Base-by-base conservation (phyloP, 2,888 invertebrate species). In the Ischnura elegans region DNA sequence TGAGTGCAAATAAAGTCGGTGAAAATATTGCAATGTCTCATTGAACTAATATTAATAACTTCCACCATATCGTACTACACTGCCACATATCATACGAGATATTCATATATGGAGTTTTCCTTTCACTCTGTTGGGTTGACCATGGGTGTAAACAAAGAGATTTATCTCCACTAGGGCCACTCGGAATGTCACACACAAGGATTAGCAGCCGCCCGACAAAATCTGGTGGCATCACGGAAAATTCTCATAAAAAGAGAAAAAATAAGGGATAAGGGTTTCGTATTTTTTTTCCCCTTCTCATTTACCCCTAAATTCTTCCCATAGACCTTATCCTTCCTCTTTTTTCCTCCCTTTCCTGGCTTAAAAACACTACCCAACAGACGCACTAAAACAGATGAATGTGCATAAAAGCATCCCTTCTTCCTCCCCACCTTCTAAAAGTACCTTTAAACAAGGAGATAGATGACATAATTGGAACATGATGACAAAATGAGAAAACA, bases 191-290 rank as follows among this genome's bases (percentile, higher is more conserved):
- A 36, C 76, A 61, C 76, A 61, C 61, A 76, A 36, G 76, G 36
- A 76, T 76, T 76, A 76, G 36, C 76, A 76, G 36, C 76, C 76
- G 36, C 76, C 76, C 76, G 76, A 76, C 76, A 76, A 76, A 76
- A 76, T 76, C 76, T 36, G 76, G 76, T n/a, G 76, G 76, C 76
- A 36, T 76, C 76, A 76, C 76, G 76, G 36, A 76, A 76, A 76
- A 76, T 76, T 76, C 76, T 76, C 76, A 36, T 76, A 76, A 76
- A 76, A 76, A n/a, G 13, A 16, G 76, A 36, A 76, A 36, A 76
- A 76, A 76, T n/a, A 76, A 76, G 29, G n/a, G 16, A 16, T 10
- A 51, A 51, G 76, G 2, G 76, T 36, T 25, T 3, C 61, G 61
- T 21, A 61, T 61, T 61, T 61, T 61, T 61, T 61, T 21, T 3